Evolutionary conservation across 2,797 vertebrate genomes (phyloP), one percentile per base, ranked within the genome.

Genomic region (Tapirus indicus): DNA sequence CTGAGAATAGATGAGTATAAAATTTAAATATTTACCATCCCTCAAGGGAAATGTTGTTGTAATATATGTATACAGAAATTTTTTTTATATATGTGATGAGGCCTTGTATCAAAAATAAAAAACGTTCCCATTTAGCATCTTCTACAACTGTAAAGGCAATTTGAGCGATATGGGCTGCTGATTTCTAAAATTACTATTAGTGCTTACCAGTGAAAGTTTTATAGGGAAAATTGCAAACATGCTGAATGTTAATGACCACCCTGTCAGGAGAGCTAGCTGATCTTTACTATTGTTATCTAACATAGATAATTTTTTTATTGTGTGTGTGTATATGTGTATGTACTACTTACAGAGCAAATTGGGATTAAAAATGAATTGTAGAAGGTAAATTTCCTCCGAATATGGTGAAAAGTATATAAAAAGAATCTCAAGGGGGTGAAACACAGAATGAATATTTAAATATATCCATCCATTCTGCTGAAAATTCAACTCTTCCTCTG

Each of bases 11-110:
- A 91, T 23, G 62, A 49, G 17, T 88, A 91, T 89, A 92, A 88
- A 91, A 93, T 88, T 78, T 78, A 92, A 64, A 86, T 64, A 94
- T 38, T 88, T 71, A 60, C 89, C n/a, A 72, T 60, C 25, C 16
- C 21, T 84, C 68, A 72, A 91, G 21, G 38, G 25, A 21, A 41
- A 32, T 77, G 1, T 52, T 84, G 13, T 78, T 87, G 17, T 68
- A 84, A 32, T 85, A 58, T 66, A 82, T 80, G 12, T 16, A 88
- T 74, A 87, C 9, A n/a, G 60, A 80, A 72, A 54, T 20, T 4
- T 3, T 35, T 72, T 83, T 60, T n/a, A 27, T 62, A 20, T 92
- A 74, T 54, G 29, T 90, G 32, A 49, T 62, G 9, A 94, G 69
- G 6, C 2, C 8, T 1, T 49, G 5, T 71, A 79, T 74, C 93